phyloP scores from a whole-genome alignment of 2,797 vertebrate genomes.

The Rhinatrema bivittatum region DNA sequence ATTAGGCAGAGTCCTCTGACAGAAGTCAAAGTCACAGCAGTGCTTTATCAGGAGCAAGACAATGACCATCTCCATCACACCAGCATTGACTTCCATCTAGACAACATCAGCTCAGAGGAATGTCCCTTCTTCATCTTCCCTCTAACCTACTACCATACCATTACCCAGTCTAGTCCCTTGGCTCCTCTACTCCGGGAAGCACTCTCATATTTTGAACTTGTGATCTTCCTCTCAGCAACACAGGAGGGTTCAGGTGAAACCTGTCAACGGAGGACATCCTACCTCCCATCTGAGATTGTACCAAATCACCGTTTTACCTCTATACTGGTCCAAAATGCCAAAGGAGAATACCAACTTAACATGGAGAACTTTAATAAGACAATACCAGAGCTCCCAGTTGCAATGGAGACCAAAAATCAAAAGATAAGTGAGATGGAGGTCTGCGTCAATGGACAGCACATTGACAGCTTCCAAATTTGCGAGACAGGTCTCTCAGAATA shows the following conservation, averaged over 20 bases:
- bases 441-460: constrained; percentile 76
- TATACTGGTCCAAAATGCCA: constrained; percentile 59
- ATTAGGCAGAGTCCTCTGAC: constrained; percentile 77
- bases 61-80: constrained; percentile 82
- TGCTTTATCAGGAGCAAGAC: constrained; percentile 83
- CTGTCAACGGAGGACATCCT: constrained; percentile 92
- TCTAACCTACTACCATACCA: constrained; percentile 79
- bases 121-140: constrained; percentile 92
- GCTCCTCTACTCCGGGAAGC: constrained; percentile 66
- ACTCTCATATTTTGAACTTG: constrained; percentile 72
- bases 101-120: constrained; percentile 61
- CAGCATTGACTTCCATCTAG: constrained; percentile 79
- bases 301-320: constrained; percentile 74
- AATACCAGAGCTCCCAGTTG: constrained; percentile 52
- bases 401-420: constrained; percentile 45
- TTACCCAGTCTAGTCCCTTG: constrained; percentile 77
- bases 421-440: constrained; percentile 80
- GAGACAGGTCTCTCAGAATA: constrained; percentile 58
- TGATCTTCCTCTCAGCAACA: constrained; percentile 83
- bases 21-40: constrained; percentile 74
- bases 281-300: constrained; percentile 84
- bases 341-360: constrained; percentile 75
- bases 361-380: constrained; percentile 83
- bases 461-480: constrained; percentile 61
- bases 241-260: constrained; percentile 88